These are phyloP conservation scores for Troilus luridus DNA, from an alignment of 2,888 invertebrate species.

Conservation along the genomic window DNA sequence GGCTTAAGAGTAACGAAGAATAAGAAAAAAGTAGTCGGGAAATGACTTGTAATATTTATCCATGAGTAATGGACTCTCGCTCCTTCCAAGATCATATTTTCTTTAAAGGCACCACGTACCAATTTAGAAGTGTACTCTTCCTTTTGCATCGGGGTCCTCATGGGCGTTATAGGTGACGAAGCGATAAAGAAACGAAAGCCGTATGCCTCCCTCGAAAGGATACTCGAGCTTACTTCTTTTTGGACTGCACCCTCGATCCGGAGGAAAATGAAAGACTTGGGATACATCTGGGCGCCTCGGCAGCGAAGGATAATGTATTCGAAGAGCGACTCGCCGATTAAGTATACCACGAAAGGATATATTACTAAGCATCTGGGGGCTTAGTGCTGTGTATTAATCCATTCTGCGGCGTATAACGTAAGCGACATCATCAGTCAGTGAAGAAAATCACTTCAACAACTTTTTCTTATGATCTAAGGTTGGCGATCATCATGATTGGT, in stretches of 20 bases:
- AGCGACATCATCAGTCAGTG: neutral
- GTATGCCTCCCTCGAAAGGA: neutral
- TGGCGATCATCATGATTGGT: too few species aligned
- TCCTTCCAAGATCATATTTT: conserved; percentile 22
- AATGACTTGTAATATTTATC: conserved; percentile 49
- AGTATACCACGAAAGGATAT: neutral
- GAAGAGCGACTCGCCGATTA: neutral
- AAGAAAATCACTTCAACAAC: neutral
- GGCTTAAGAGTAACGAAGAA: conserved; percentile 24
- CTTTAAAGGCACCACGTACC: conserved; percentile 23
- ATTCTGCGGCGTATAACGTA: neutral
- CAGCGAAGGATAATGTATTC: neutral
- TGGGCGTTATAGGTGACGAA: conserved; percentile 38
- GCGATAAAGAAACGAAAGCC: conserved; percentile 12
- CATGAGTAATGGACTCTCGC: conserved; percentile 21
- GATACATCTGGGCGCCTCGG: neutral
- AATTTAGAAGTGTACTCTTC: neutral
- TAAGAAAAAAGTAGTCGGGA: conserved; percentile 11
- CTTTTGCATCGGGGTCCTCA: conserved; percentile 9
- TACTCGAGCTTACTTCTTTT: conserved; percentile 8
- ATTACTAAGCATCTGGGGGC: neutral
- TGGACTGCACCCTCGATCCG: neutral
- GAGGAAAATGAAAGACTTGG: neutral
- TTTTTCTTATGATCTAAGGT: too few species aligned
- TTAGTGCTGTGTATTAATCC: neutral